Percentiles rank a stretch among this genome's conserved stretches.
These are phyloP conservation scores for Uria aalge DNA, from an alignment of 2,113 vertebrate genomes.

Conservation along the genomic window DNA sequence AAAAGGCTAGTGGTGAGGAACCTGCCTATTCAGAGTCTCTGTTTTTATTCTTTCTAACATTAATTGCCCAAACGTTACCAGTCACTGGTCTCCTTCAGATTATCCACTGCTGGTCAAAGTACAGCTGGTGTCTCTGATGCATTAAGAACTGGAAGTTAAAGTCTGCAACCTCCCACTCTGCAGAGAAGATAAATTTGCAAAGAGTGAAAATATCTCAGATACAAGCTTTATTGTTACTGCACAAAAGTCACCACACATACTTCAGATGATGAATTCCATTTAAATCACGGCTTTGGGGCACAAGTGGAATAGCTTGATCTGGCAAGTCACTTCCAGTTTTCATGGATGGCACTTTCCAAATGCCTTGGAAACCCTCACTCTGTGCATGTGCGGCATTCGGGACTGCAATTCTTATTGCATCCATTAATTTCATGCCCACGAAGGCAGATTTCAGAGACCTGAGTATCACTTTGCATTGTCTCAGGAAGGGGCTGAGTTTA, in stretches of 20 bases:
- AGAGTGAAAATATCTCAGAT: not conserved
- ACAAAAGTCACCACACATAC: not conserved
- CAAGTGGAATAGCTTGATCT: not conserved
- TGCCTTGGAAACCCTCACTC: slow-evolving; percentile 10
- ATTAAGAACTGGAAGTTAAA: not conserved
- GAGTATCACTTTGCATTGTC: not conserved
- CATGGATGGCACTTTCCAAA: not conserved
- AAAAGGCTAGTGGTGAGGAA: not conserved
- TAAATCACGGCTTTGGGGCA: not conserved
- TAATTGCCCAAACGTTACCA: not conserved
- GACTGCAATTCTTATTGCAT: not conserved
- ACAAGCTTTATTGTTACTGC: not conserved
- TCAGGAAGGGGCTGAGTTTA: not conserved
- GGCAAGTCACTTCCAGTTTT: not conserved
- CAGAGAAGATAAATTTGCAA: slow-evolving; percentile 18
- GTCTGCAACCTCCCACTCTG: not conserved
- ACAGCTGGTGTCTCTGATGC: not conserved
- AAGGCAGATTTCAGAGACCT: not conserved
- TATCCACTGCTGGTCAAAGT: not conserved
- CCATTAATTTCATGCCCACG: not conserved
- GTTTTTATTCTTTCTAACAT: not conserved
- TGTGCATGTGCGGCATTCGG: not conserved
- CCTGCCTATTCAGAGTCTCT: not conserved
- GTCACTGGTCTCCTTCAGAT: not conserved
- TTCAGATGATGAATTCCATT: not conserved